These are phyloP conservation scores for Idaea straminata DNA, from an alignment of 2,888 invertebrate species.

Conservation along the genomic window DNA sequence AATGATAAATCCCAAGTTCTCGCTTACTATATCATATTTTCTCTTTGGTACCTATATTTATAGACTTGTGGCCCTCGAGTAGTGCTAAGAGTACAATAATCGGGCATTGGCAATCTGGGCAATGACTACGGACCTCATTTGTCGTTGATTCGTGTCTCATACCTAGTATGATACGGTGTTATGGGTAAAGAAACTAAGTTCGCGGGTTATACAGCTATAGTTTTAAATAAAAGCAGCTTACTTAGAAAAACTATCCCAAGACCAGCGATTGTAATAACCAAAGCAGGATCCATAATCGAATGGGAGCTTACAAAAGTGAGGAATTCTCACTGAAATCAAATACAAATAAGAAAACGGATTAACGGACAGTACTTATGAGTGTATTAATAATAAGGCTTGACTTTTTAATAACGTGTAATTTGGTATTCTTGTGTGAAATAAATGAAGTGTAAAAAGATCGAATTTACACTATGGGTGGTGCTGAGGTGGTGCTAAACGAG, in stretches of 20 bases:
- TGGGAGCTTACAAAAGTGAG: conserved; percentile 49
- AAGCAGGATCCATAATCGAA: conserved; percentile 66
- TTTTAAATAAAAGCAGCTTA: conserved; percentile 32
- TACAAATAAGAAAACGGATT: background rate
- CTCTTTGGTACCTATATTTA: too few species aligned
- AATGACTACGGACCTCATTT: too few species aligned
- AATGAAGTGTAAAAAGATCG: background rate
- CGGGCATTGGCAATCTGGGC: too few species aligned
- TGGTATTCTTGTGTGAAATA: background rate
- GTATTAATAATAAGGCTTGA: background rate
- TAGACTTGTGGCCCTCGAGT: too few species aligned
- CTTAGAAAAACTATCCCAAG: conserved; percentile 50
- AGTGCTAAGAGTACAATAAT: too few species aligned
- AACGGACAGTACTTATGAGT: background rate
- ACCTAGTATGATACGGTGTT: too few species aligned
- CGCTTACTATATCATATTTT: too few species aligned
- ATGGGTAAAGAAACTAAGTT: background rate
- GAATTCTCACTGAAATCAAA: conserved; percentile 41
- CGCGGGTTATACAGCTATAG: background rate
- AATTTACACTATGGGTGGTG: too few species aligned
- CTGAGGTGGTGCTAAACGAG: too few species aligned
- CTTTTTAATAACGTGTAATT: conserved; percentile 10
- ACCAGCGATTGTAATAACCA: conserved; percentile 59
- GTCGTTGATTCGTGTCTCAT: too few species aligned
- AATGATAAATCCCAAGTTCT: too few species aligned